Percentiles rank a stretch among this genome's conserved stretches.
These are phyloP conservation scores for Creontiades dilutus DNA, from an alignment of 2,888 invertebrate genomes.

Conservation along the genomic window DNA sequence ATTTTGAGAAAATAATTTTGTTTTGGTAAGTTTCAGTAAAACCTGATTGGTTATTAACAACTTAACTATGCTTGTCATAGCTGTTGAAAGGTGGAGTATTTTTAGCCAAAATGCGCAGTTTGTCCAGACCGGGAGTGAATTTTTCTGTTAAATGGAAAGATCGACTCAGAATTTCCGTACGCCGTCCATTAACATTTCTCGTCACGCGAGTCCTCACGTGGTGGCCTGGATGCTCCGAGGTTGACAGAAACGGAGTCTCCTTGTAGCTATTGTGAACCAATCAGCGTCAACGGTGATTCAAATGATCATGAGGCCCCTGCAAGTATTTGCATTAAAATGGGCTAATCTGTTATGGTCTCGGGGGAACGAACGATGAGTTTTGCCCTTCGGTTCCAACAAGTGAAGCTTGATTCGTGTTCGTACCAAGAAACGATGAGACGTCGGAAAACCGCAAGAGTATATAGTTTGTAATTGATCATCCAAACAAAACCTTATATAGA, in stretches of 20 bases:
- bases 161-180: background rate
- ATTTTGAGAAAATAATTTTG: too few species aligned
- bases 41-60: too few species aligned
- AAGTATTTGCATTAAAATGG: constrained; percentile 52
- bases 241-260: constrained; percentile 23
- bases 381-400: constrained; percentile 21
- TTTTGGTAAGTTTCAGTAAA: too few species aligned
- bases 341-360: constrained; percentile 17
- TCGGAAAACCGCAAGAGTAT: background rate
- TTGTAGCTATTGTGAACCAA: constrained; percentile 45
- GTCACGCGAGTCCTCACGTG: constrained; percentile 35
- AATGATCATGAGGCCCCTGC: constrained; percentile 37
- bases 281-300: constrained; percentile 38
- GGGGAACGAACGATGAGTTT: constrained; percentile 24
- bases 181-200: background rate
- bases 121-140: background rate
- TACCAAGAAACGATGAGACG: background rate
- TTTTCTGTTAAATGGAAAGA: background rate
- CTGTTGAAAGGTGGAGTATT: too few species aligned
- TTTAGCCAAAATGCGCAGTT: too few species aligned
- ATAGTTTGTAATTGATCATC: too few species aligned
- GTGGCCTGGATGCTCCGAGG: background rate
- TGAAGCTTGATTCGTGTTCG: background rate
- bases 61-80: too few species aligned
- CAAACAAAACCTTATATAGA: too few species aligned